Conservation (phyloP, 2,888 invertebrate species). For the Plebejus argus region DNA sequence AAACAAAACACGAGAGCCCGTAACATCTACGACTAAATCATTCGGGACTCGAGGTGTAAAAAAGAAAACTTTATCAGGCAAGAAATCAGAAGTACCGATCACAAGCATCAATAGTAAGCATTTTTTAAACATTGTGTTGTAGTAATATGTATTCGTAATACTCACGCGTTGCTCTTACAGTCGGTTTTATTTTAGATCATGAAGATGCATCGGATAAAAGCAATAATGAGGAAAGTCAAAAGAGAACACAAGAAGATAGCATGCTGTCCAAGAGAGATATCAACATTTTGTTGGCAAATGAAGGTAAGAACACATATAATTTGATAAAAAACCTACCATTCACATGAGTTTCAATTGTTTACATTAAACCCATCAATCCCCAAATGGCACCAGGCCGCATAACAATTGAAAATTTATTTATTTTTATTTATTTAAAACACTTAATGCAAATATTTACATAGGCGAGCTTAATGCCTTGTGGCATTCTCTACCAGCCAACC, state of each 20-base stretch:
- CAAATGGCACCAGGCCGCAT: too few relatives aligned
- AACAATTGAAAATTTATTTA: too few relatives aligned
- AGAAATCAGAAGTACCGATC: constrained; percentile 42
- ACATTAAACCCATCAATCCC: too few relatives aligned
- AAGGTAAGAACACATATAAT: constrained; percentile 46
- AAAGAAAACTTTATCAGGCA: constrained; percentile 46
- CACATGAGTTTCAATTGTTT: too few relatives aligned
- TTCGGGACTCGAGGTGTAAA: constrained; percentile 37
- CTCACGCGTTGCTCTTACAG: neutral
- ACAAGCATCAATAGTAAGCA: constrained; percentile 20
- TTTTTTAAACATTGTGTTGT: neutral
- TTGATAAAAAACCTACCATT: neutral
- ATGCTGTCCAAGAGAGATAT: constrained; percentile 36
- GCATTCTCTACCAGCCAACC: too few relatives aligned
- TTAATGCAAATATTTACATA: too few relatives aligned
- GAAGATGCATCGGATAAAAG: neutral
- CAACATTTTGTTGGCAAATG: constrained; percentile 54
- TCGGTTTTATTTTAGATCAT: neutral
- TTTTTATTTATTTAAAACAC: too few relatives aligned
- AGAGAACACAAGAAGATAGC: constrained; percentile 19
- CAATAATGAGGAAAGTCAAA: constrained; percentile 5
- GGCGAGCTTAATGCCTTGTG: too few relatives aligned
- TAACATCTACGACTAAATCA: constrained; percentile 35
- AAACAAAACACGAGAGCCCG: constrained; percentile 36
- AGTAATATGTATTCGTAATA: neutral